These are phyloP conservation scores for Thecophora atra DNA, from an alignment of 2,888 invertebrate species.

Conservation along the genomic window DNA sequence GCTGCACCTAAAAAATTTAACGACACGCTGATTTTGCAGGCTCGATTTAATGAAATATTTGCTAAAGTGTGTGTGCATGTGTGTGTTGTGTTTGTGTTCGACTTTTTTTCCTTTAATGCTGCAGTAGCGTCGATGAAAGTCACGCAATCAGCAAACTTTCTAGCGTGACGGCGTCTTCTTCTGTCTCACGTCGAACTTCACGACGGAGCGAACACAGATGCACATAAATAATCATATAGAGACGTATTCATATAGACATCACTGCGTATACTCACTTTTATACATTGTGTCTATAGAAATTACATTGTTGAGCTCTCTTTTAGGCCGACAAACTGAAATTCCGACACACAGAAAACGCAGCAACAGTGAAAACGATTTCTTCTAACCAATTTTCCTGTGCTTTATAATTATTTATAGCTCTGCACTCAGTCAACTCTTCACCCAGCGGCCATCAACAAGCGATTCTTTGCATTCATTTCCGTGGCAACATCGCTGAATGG, in stretches of 20 bases:
- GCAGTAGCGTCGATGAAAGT: constrained; percentile 26
- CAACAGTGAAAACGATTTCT: not conserved
- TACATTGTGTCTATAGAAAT: not conserved
- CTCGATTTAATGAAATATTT: constrained; percentile 12
- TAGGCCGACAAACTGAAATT: not conserved
- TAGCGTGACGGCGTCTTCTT: constrained; percentile 35
- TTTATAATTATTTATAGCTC: constrained; percentile 28
- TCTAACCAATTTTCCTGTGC: not conserved
- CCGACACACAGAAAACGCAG: constrained; percentile 10
- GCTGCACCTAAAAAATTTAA: constrained; percentile 22
- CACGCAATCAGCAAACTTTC: constrained; percentile 27
- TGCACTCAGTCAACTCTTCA: not conserved
- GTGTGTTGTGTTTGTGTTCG: not conserved
- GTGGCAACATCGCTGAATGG: not conserved
- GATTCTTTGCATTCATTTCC: not conserved
- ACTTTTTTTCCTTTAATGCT: not conserved
- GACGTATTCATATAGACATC: not conserved
- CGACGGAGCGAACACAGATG: not conserved
- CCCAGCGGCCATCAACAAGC: not conserved
- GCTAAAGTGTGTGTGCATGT: not conserved
- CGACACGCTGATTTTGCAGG: constrained; percentile 19
- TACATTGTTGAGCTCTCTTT: not conserved
- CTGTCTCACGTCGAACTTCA: not conserved
- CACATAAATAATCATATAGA: not conserved
- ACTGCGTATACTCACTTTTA: not conserved